These are phyloP conservation scores for Hydropotes inermis DNA, from an alignment of 2,113 vertebrate genomes.

Conservation along the genomic window DNA sequence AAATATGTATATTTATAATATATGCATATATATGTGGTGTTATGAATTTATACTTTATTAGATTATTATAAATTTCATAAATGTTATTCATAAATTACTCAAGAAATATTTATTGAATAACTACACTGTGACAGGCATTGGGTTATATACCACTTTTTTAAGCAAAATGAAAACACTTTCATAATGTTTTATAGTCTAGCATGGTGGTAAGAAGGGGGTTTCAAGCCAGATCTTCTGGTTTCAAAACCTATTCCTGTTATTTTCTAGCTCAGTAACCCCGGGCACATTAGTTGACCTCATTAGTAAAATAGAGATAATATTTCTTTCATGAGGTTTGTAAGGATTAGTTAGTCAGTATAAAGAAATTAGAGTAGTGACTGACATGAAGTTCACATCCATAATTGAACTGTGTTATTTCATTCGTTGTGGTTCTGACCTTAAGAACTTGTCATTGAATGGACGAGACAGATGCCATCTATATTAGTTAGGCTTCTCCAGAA, in stretches of 20 bases:
- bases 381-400: not conserved
- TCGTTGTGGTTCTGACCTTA: not conserved
- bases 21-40: not conserved
- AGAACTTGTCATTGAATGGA: not conserved
- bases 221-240: not conserved
- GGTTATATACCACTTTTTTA: not conserved
- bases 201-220: not conserved
- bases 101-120: not conserved
- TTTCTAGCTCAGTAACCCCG: not conserved
- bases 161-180: not conserved
- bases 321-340: not conserved
- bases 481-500: not conserved
- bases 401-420: not conserved
- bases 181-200: not conserved
- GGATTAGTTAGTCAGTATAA: not conserved
- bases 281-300: not conserved
- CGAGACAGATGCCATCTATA: not conserved
- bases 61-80: not conserved
- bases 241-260: not conserved
- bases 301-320: not conserved
- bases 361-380: not conserved
- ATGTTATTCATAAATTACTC: not conserved
- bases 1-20: not conserved
- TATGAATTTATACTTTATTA: not conserved
- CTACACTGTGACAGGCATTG: not conserved